A percentile compares a stretch with the other conserved stretches of the same genome.
phyloP scores from a whole-genome alignment of 2,797 vertebrate species.

The Pseudochirops corinnae region DNA sequence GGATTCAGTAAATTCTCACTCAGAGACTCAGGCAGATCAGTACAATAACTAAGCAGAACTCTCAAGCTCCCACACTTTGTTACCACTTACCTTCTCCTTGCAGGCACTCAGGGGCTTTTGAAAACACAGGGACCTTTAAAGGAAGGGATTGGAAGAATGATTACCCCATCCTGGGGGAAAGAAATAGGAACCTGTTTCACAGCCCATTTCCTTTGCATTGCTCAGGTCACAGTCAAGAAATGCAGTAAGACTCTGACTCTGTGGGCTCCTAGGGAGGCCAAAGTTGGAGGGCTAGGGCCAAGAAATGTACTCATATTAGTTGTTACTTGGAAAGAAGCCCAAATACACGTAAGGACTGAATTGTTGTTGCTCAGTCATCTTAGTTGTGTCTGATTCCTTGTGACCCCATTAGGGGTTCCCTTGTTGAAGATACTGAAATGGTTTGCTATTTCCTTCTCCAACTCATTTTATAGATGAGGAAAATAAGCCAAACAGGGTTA shows the following conservation, averaged over 20 bases:
- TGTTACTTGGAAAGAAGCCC: background rate
- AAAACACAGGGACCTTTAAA: background rate
- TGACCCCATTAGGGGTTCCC: background rate
- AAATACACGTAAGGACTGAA: background rate
- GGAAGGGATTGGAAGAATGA: background rate
- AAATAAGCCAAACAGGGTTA: background rate
- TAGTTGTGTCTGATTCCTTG: background rate
- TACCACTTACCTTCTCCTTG: background rate
- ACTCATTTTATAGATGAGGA: background rate
- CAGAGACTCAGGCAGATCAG: background rate
- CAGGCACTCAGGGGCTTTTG: background rate
- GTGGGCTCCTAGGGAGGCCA: background rate
- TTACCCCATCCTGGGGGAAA: background rate
- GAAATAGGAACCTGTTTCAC: background rate
- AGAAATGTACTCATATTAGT: background rate
- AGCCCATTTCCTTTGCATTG: background rate
- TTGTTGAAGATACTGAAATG: background rate
- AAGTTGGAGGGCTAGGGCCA: background rate
- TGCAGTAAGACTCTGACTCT: background rate
- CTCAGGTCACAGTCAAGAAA: background rate
- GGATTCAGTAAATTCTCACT: background rate
- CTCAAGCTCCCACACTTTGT: background rate
- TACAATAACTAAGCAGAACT: background rate
- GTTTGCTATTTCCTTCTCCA: background rate
- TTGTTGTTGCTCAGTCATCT: background rate